Base-by-base conservation (phyloP, 2,797 vertebrate genomes). In the Aeoliscus strigatus region DNA sequence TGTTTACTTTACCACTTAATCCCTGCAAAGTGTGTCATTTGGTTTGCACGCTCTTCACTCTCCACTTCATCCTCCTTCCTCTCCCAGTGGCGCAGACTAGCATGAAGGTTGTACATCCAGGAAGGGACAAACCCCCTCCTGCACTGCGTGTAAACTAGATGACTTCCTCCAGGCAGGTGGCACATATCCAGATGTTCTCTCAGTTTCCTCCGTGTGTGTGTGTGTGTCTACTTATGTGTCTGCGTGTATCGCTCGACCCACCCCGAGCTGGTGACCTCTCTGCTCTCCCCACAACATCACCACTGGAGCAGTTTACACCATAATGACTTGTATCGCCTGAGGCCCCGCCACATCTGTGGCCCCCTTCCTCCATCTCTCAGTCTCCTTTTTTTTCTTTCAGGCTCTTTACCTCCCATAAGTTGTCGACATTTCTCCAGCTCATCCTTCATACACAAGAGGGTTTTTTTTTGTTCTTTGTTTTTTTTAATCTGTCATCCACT, bases 251-350 rank as follows among this genome's bases (percentile, higher is more conserved):
- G 66, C 65, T 69, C 60, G 66, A 79, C 79, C 73, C 72, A 66
- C 70, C 56, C 68, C 31, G 46, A 70, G 60, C 62, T 21, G 59
- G 73, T 79, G 80, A 84, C 83, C 82, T 77, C 77, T 55, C 60
- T 31, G 65, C 49, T 80, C 72, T 66, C 73, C 39, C 49, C 57
- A 65, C 68, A 81, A 78, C 79, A 82, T 77, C 79, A 73, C 66
- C 77, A 80, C 64, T 60, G 65, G 64, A 75, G 76, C 85, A 80
- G 81, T 86, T 87, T 89, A 86, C 82, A 79, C 83, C 70, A 66
- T 90, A 88, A 89, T 90, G 87, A 86, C 83, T 89, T 79, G 74
- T 84, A 81, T 81, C 37, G 86, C 89, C 86, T 42, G 66, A 80
- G 85, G 87, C 86, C 80, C 72, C 55, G 32, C 64, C 81, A 84